phyloP scores from a whole-genome alignment of 2,888 invertebrate species.

The Drosophila macrothrix region DNA sequence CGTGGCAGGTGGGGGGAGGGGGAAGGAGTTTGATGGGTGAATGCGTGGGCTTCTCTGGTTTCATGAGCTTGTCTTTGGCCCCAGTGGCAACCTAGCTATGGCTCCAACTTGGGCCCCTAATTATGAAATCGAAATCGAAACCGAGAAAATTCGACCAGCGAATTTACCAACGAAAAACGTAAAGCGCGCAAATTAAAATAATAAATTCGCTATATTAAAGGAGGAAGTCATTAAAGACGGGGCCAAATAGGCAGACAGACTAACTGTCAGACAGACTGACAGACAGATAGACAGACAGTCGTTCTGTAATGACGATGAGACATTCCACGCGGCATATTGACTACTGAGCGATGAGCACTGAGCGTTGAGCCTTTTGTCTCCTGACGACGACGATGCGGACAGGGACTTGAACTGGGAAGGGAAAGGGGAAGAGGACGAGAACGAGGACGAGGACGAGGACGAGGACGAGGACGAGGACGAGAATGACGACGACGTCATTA shows the following conservation, averaged over 20 bases:
- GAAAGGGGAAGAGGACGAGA: background rate
- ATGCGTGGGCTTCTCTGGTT: conserved; percentile 10
- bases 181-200: conserved; percentile 78
- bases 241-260: conserved; percentile 4
- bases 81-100: conserved; percentile 46
- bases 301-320: conserved; percentile 22
- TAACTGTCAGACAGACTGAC: background rate
- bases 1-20: background rate
- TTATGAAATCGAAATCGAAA: conserved; percentile 72
- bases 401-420: background rate
- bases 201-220: conserved; percentile 76
- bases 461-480: background rate
- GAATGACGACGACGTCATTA: conserved; percentile 70
- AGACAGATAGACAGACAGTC: conserved; percentile 1
- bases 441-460: accelerated
- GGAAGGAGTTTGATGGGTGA: background rate
- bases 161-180: conserved; percentile 44
- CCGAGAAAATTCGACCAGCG: conserved; percentile 38
- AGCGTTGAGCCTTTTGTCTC: conserved; percentile 58
- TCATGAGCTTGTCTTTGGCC: conserved; percentile 34
- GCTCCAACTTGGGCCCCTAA: conserved; percentile 45
- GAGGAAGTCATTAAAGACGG: conserved; percentile 67
- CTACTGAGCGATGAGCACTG: conserved; percentile 17
- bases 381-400: conserved; percentile 45
- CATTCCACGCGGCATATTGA: conserved; percentile 31